Conservation (phyloP, 2,113 vertebrate species). For the Ranitomeya variabilis region DNA sequence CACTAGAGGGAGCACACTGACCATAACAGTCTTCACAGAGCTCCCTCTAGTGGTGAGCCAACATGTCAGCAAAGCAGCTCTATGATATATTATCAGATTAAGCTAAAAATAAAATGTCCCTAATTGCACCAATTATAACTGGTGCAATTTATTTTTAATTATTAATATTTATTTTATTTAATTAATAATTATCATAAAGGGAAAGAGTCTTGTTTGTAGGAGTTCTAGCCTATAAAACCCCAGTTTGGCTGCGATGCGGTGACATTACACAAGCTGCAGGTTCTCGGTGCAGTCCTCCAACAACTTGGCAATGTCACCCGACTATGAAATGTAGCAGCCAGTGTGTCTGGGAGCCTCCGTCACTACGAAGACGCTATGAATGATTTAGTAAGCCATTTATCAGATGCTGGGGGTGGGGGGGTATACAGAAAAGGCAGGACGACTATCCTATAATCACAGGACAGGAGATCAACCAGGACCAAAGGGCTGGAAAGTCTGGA, state of each 20-base stretch:
- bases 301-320: background rate
- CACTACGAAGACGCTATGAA: conserved; percentile 39
- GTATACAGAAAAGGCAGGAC: background rate
- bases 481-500: background rate
- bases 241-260: background rate
- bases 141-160: too few relatives aligned
- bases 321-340: background rate
- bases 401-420: conserved; percentile 7
- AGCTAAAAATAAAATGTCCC: too few relatives aligned
- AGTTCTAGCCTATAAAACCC: too few relatives aligned
- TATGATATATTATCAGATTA: too few relatives aligned
- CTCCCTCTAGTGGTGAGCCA: too few relatives aligned
- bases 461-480: background rate
- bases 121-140: too few relatives aligned
- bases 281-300: background rate
- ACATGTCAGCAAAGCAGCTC: too few relatives aligned
- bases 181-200: too few relatives aligned
- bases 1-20: too few relatives aligned
- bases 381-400: conserved; percentile 44
- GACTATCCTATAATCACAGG: conserved; percentile 1
- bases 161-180: too few relatives aligned
- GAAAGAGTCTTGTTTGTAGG: too few relatives aligned
- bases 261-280: background rate
- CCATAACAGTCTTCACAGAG: too few relatives aligned
- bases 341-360: conserved; percentile 19